These are phyloP conservation scores for Prunella strophiata DNA, from an alignment of 2,797 vertebrate genomes.

Conservation along the genomic window DNA sequence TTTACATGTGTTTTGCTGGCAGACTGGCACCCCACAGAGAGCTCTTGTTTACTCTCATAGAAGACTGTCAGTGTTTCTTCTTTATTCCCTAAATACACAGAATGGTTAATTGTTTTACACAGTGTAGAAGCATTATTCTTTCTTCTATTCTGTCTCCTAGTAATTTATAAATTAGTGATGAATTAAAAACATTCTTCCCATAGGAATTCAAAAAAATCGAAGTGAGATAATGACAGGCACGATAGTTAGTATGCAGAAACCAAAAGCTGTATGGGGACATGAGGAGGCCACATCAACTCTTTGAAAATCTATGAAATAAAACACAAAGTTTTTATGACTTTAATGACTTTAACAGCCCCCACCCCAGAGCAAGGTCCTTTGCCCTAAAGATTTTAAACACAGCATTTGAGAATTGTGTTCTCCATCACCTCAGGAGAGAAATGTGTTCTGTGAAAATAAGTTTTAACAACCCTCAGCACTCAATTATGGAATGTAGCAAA, in stretches of 20 bases:
- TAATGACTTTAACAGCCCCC: neutral
- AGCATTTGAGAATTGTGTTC: neutral
- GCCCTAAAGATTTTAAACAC: neutral
- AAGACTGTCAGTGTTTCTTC: neutral
- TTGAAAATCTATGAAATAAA: neutral
- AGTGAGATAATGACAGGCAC: neutral
- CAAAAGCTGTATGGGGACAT: neutral
- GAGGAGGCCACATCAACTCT: neutral
- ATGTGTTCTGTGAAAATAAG: neutral
- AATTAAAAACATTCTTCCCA: neutral
- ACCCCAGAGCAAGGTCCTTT: neutral
- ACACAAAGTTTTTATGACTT: neutral
- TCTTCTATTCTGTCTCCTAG: neutral
- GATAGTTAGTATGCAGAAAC: neutral
- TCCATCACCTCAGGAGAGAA: neutral
- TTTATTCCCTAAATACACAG: neutral
- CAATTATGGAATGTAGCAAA: accelerated
- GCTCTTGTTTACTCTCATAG: neutral
- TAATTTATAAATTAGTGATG: neutral
- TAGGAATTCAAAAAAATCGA: neutral
- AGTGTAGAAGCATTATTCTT: neutral
- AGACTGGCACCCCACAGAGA: neutral
- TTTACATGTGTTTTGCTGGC: neutral
- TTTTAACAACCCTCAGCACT: neutral
- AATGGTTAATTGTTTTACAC: neutral